These are phyloP conservation scores for Melikaiella ostensackeni DNA, from an alignment of 2,888 invertebrate species.

Conservation along the genomic window DNA sequence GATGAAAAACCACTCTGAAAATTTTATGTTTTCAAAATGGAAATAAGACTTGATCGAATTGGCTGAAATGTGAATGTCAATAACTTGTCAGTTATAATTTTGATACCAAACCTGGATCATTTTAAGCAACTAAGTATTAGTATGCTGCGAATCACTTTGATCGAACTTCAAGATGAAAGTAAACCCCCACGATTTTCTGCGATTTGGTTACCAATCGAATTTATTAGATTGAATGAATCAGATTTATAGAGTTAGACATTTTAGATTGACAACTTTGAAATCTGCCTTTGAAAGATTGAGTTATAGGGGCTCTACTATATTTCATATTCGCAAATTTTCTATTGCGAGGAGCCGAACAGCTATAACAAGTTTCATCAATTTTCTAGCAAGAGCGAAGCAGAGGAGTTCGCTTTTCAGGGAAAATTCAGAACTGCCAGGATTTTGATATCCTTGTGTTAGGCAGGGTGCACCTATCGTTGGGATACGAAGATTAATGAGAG, in stretches of 20 bases:
- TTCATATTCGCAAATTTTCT: conserved; percentile 36
- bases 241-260: background rate
- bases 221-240: no score
- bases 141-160: no score
- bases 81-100: no score
- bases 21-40: no score
- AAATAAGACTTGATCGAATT: no score
- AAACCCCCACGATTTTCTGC: no score
- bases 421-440: conserved; percentile 29
- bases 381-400: conserved; percentile 33
- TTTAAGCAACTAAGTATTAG: no score
- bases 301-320: background rate
- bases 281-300: conserved; percentile 8
- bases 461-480: conserved; percentile 1
- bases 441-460: conserved; percentile 30
- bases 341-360: conserved; percentile 29
- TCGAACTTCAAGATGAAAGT: no score
- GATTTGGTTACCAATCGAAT: no score
- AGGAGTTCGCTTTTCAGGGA: conserved; percentile 33
- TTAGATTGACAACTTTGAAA: background rate
- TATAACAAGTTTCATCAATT: conserved; percentile 46
- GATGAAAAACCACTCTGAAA: no score
- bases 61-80: no score
- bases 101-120: no score
- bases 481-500: conserved; percentile 44